Conservation (phyloP, 2,888 invertebrate species). For the Drosophila infuscata region DNA sequence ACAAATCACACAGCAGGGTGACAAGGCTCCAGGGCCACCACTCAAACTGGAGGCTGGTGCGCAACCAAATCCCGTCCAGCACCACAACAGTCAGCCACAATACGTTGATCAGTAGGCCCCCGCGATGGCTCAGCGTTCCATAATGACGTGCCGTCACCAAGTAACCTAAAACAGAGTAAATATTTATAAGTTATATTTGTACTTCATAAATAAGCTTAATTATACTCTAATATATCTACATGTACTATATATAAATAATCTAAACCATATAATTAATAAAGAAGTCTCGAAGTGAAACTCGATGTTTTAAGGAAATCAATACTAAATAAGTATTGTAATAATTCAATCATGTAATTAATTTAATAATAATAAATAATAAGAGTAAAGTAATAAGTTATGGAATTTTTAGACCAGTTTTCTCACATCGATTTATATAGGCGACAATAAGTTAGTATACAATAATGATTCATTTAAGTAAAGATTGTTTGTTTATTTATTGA, state of each 20-base stretch:
- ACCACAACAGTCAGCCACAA: constrained; percentile 90
- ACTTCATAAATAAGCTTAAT: background rate
- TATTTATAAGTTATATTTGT: background rate
- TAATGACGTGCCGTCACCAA: constrained; percentile 88
- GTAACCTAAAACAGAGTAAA: constrained; percentile 82
- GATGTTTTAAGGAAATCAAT: too few relatives aligned
- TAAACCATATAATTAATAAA: background rate
- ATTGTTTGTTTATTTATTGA: too few relatives aligned
- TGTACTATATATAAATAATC: background rate
- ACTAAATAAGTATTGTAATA: too few relatives aligned
- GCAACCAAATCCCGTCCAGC: constrained; percentile 89
- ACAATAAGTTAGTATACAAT: too few relatives aligned
- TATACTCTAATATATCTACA: background rate
- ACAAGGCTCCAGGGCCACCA: constrained; percentile 88
- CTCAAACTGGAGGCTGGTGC: constrained; percentile 87
- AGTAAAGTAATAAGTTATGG: too few relatives aligned
- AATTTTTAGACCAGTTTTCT: too few relatives aligned
- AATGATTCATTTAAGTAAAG: too few relatives aligned
- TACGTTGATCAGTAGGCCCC: constrained; percentile 89
- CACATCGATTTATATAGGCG: too few relatives aligned
- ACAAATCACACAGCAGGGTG: constrained; percentile 87
- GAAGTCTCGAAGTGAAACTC: background rate
- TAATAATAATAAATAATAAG: too few relatives aligned
- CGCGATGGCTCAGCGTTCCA: constrained; percentile 89
- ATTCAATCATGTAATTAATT: too few relatives aligned